phyloP scores from a whole-genome alignment of 2,797 vertebrate genomes.

The Fistularia commersonii region DNA sequence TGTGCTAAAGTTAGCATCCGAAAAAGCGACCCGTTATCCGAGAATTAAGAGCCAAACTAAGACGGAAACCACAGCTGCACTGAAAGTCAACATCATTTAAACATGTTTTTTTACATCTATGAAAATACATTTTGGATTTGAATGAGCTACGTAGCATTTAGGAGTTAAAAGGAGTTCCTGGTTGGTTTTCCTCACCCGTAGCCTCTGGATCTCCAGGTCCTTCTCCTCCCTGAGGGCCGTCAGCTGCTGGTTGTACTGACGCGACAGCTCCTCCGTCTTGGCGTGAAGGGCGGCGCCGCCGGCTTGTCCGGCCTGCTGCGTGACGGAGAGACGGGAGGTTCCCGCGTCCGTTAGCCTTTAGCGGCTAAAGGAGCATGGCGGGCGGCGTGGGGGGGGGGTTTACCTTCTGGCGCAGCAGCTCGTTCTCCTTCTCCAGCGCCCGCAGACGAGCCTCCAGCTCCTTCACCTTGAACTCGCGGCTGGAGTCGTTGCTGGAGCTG shows the following conservation, averaged over 20 bases:
- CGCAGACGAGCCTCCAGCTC: slow-evolving; percentile 83
- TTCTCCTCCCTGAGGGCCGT: slow-evolving; percentile 80
- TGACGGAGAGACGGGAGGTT: background rate
- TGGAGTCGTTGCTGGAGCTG: slow-evolving; percentile 69
- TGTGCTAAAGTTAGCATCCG: no score
- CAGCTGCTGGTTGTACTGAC: slow-evolving; percentile 86
- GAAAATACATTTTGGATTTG: no score
- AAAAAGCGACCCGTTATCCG: no score
- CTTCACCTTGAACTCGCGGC: slow-evolving; percentile 83
- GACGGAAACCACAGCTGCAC: no score
- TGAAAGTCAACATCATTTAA: no score
- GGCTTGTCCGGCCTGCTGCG: slow-evolving; percentile 74
- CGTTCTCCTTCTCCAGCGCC: slow-evolving; percentile 87
- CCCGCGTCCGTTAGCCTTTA: background rate
- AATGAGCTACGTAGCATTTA: no score
- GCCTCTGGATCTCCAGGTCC: slow-evolving; percentile 83
- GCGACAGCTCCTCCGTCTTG: slow-evolving; percentile 86
- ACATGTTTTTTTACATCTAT: no score
- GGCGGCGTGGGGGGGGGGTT: no score
- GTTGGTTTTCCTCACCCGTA: slow-evolving; percentile 77
- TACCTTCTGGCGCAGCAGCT: slow-evolving; percentile 88
- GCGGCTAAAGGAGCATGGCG: background rate
- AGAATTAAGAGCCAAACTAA: no score
- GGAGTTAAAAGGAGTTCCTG: no score
- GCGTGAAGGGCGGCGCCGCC: slow-evolving; percentile 74